Conservation (phyloP, 2,888 invertebrate genomes). For the Drosophila neonasuta region DNA sequence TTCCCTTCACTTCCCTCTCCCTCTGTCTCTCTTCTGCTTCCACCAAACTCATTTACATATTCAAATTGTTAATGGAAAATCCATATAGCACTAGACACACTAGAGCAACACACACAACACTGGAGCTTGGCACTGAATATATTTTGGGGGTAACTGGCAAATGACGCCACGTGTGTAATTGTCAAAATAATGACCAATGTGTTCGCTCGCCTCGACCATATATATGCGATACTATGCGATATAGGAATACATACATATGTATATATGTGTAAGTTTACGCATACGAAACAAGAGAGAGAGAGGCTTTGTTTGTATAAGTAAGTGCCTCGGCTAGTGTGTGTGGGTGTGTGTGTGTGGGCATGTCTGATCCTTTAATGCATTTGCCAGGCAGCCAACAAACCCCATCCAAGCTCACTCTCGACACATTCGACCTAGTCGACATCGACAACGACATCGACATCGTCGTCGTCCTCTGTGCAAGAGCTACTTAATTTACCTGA, state of each 20-base stretch:
- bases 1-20: not conserved
- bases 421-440: constrained; percentile 31
- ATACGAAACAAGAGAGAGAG: constrained; percentile 6
- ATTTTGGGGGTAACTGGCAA: constrained; percentile 38
- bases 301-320: constrained; percentile 71
- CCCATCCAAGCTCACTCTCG: constrained; percentile 58
- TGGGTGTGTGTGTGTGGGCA: constrained; percentile 66
- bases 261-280: not conserved
- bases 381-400: constrained; percentile 66
- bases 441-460: constrained; percentile 15
- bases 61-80: constrained; percentile 79
- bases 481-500: constrained; percentile 80
- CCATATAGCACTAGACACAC: constrained; percentile 64
- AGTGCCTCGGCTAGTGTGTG: constrained; percentile 60
- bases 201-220: constrained; percentile 1
- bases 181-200: constrained; percentile 79
- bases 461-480: constrained; percentile 37
- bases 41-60: constrained; percentile 65
- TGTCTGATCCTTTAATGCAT: constrained; percentile 79
- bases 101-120: constrained; percentile 21
- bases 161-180: constrained; percentile 75
- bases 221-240: constrained; percentile 10
- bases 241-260: not conserved
- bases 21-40: not conserved
- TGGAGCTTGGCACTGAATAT: constrained; percentile 3